These are phyloP conservation scores for Drosophila neocordata DNA, from an alignment of 1,140 invertebrate species.

Conservation along the genomic window DNA sequence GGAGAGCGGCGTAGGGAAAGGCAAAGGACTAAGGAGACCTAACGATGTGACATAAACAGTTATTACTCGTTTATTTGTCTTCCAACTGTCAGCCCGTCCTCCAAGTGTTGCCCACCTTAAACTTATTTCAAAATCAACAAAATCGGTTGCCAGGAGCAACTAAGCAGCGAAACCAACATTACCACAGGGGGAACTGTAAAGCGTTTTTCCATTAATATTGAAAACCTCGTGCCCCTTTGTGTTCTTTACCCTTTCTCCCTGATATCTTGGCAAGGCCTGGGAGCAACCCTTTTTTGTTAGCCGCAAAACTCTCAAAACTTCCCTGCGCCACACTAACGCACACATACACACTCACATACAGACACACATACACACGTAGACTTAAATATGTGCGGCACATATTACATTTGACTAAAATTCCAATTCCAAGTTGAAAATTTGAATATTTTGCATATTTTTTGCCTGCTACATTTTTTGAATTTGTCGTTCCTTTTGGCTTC, in stretches of 20 bases:
- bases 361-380: slow-evolving; percentile 13
- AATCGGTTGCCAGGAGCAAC: slow-evolving; percentile 44
- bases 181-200: slow-evolving; percentile 21
- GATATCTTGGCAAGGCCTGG: no score
- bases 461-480: slow-evolving; percentile 57
- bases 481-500: slow-evolving; percentile 20
- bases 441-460: slow-evolving; percentile 76
- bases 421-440: slow-evolving; percentile 72
- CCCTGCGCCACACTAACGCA: slow-evolving; percentile 9
- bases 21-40: not conserved
- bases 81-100: not conserved
- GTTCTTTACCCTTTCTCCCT: not conserved
- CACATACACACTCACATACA: slow-evolving; percentile 9
- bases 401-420: slow-evolving; percentile 79
- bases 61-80: slow-evolving; percentile 14
- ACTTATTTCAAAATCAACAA: slow-evolving; percentile 48
- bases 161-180: slow-evolving; percentile 39
- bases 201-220: slow-evolving; percentile 58
- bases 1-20: no score
- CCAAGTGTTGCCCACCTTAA: not conserved
- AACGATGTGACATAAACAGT: not conserved
- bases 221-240: not conserved
- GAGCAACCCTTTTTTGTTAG: slow-evolving; percentile 42
- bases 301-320: not conserved
- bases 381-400: slow-evolving; percentile 47